Conservation (phyloP, 2,888 invertebrate species). For the Lasius fuliginosus region DNA sequence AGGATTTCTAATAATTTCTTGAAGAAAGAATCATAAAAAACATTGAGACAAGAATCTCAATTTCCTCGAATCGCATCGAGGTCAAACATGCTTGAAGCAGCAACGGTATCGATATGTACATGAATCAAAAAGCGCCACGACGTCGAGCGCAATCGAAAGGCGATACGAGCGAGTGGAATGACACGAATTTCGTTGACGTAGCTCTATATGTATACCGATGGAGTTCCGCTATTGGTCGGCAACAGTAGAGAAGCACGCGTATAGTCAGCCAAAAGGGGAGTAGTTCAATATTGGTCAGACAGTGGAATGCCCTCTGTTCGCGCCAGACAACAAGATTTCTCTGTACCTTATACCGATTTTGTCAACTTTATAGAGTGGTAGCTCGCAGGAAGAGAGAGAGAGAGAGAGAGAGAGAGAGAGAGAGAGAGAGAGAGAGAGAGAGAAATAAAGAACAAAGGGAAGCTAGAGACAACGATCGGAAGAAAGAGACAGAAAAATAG, state of each 20-base stretch:
- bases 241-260: slow-evolving; percentile 55
- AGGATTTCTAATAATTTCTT: slow-evolving; percentile 20
- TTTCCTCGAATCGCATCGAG: slow-evolving; percentile 49
- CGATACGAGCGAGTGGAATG: slow-evolving; percentile 67
- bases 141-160: slow-evolving; percentile 42
- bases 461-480: slow-evolving; percentile 60
- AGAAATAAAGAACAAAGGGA: slow-evolving; percentile 5
- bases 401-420: not conserved
- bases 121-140: slow-evolving; percentile 55
- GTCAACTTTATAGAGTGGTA: slow-evolving; percentile 67
- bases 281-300: slow-evolving; percentile 79
- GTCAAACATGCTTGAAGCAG: slow-evolving; percentile 36
- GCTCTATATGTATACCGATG: slow-evolving; percentile 62
- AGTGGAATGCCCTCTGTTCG: slow-evolving; percentile 78
- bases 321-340: slow-evolving; percentile 79
- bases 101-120: slow-evolving; percentile 49
- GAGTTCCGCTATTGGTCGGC: slow-evolving; percentile 62
- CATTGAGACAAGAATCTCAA: slow-evolving; percentile 55
- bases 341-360: slow-evolving; percentile 70
- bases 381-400: slow-evolving; percentile 37
- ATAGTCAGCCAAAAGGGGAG: slow-evolving; percentile 74
- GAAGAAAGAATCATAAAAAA: slow-evolving; percentile 38
- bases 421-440: not conserved
- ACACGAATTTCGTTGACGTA: slow-evolving; percentile 72
- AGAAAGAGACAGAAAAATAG: slow-evolving; percentile 69